phyloP scores from a whole-genome alignment of 2,888 invertebrate species.

The Patella pellucida region DNA sequence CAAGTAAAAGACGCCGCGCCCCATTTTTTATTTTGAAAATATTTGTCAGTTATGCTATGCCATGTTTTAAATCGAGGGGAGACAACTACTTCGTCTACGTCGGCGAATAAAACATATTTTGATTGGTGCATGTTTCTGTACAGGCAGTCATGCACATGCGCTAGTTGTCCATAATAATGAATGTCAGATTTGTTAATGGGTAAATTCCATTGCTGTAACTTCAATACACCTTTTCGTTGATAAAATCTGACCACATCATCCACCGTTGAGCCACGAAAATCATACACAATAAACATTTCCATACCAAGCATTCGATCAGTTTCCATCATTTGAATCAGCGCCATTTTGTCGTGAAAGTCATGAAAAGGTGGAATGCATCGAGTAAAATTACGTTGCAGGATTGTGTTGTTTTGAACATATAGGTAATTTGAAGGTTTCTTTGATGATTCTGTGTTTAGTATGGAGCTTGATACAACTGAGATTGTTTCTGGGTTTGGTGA shows the following conservation, averaged over 20 bases:
- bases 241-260: not conserved
- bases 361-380: not conserved
- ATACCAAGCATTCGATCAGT: not conserved
- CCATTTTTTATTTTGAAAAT: not conserved
- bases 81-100: not conserved
- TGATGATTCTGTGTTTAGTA: not conserved
- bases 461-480: not conserved
- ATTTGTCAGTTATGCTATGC: not conserved
- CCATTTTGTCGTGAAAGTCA: not conserved
- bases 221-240: not conserved
- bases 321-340: not conserved
- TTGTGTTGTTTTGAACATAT: not conserved
- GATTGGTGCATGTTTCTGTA: not conserved
- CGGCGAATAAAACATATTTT: not conserved
- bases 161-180: constrained; percentile 3
- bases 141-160: not conserved
- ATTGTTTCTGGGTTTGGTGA: not conserved
- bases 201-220: not conserved
- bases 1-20: not conserved
- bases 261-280: not conserved
- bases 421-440: not conserved
- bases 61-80: not conserved
- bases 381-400: not conserved
- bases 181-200: not conserved
- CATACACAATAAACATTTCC: not conserved